A percentile compares a stretch with the other conserved stretches of the same genome.
phyloP scores from a whole-genome alignment of 2,888 invertebrate genomes.

The Heliconius ismenius region DNA sequence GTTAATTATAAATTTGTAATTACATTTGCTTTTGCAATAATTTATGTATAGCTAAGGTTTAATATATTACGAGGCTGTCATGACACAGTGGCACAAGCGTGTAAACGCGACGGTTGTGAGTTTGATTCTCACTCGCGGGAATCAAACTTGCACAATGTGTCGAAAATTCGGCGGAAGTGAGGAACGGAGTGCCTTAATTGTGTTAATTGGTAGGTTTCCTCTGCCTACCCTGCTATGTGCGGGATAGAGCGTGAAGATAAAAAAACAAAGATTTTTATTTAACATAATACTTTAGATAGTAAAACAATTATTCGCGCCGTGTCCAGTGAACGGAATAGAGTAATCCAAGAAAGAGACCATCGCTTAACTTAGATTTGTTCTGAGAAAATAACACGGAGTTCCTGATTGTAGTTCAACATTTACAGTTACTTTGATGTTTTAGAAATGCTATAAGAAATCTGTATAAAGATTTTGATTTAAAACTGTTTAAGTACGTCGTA shows the following conservation, averaged over 20 bases:
- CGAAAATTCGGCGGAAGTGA: too few relatives aligned
- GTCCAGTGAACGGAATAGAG: constrained; percentile 29
- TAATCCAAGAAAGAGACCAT: constrained; percentile 26
- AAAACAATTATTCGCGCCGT: constrained; percentile 20
- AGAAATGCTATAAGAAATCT: not conserved
- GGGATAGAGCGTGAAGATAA: not conserved
- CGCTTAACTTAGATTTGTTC: constrained; percentile 33
- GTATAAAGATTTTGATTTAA: not conserved
- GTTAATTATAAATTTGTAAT: constrained; percentile 32
- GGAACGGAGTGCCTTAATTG: not conserved
- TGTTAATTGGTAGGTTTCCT: not conserved
- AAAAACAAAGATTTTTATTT: not conserved
- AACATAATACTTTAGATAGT: not conserved
- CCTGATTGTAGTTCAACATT: constrained; percentile 31
- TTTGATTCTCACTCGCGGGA: not conserved
- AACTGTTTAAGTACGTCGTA: not conserved
- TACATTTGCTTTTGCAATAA: constrained; percentile 13
- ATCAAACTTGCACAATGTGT: too few relatives aligned
- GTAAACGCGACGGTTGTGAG: not conserved
- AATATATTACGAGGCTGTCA: too few relatives aligned
- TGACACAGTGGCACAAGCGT: not conserved
- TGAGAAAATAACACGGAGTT: constrained; percentile 26
- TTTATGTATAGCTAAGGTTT: not conserved
- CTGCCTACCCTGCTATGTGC: not conserved
- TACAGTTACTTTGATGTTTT: constrained; percentile 17